phyloP scores from a whole-genome alignment of 2,113 vertebrate species.

The Larimichthys polyactis region DNA sequence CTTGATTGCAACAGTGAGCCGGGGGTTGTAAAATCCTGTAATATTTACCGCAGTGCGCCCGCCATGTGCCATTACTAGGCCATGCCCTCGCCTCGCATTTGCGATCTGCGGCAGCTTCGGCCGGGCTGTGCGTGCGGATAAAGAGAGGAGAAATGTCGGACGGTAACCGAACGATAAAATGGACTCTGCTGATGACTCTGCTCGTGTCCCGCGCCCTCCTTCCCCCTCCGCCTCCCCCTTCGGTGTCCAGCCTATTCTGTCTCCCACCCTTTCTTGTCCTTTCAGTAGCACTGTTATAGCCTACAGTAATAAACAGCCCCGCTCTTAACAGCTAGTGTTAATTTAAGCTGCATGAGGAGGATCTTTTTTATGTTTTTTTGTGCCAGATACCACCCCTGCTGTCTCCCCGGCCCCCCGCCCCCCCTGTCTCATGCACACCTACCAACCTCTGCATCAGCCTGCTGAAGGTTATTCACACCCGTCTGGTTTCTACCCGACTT shows the following conservation, averaged over 20 bases:
- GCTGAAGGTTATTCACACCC: slow-evolving; percentile 69
- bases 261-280: slow-evolving; percentile 74
- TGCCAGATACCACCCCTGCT: slow-evolving; percentile 59
- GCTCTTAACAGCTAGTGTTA: slow-evolving; percentile 60
- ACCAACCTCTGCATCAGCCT: slow-evolving; percentile 63
- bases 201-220: slow-evolving; percentile 64
- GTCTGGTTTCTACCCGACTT: slow-evolving; percentile 46
- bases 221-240: slow-evolving; percentile 34
- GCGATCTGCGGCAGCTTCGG: slow-evolving; percentile 29
- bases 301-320: slow-evolving; percentile 67
- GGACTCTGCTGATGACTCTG: slow-evolving; percentile 65
- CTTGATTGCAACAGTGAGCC: slow-evolving; percentile 86
- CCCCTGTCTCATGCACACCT: slow-evolving; percentile 60
- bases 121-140: slow-evolving; percentile 27
- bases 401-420: not conserved
- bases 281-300: slow-evolving; percentile 57
- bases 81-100: slow-evolving; percentile 33
- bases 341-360: slow-evolving; percentile 52
- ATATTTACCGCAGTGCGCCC: slow-evolving; percentile 61
- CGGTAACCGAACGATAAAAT: slow-evolving; percentile 67
- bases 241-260: slow-evolving; percentile 68
- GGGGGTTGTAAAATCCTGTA: slow-evolving; percentile 47
- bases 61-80: slow-evolving; percentile 58
- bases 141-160: slow-evolving; percentile 58
- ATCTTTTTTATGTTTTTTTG: slow-evolving; percentile 48